phyloP scores from a whole-genome alignment of 2,797 vertebrate genomes.

The Cottoperca gobio region DNA sequence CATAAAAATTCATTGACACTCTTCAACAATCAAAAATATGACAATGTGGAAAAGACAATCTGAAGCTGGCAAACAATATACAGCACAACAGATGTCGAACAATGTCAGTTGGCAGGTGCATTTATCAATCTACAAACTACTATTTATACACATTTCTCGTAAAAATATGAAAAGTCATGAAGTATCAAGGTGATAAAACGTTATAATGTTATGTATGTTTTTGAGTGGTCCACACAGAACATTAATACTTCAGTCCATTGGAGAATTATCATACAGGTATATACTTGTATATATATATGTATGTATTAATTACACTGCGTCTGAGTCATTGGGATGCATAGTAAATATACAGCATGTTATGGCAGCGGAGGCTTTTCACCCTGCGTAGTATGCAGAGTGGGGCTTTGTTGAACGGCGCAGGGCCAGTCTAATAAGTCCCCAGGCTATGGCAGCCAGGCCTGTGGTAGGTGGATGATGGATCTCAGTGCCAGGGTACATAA shows the following conservation, averaged over 20 bases:
- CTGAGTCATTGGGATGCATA: slow-evolving; percentile 43
- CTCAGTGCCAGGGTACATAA: slow-evolving; percentile 88
- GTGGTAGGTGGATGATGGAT: slow-evolving; percentile 89
- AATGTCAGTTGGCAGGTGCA: not conserved
- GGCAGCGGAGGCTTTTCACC: slow-evolving; percentile 44
- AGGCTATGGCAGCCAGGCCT: slow-evolving; percentile 78
- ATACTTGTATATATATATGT: not conserved
- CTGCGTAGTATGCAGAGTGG: slow-evolving; percentile 70
- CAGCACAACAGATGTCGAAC: not conserved
- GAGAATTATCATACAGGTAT: not conserved
- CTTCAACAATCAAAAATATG: no score
- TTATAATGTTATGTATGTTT: not conserved
- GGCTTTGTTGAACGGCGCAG: slow-evolving; percentile 64
- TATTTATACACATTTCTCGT: not conserved
- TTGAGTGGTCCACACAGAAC: slow-evolving; percentile 3
- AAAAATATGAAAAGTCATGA: not conserved
- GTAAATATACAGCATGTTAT: slow-evolving; percentile 59
- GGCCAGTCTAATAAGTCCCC: slow-evolving; percentile 79
- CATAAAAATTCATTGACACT: no score
- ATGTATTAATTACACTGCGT: slow-evolving; percentile 14
- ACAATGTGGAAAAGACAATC: no score
- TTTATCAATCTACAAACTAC: not conserved
- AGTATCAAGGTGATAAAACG: not conserved
- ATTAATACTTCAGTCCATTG: not conserved
- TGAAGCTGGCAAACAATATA: not conserved